phyloP scores from a whole-genome alignment of 1,140 invertebrate species.

The Psilanteris sp. region DNA sequence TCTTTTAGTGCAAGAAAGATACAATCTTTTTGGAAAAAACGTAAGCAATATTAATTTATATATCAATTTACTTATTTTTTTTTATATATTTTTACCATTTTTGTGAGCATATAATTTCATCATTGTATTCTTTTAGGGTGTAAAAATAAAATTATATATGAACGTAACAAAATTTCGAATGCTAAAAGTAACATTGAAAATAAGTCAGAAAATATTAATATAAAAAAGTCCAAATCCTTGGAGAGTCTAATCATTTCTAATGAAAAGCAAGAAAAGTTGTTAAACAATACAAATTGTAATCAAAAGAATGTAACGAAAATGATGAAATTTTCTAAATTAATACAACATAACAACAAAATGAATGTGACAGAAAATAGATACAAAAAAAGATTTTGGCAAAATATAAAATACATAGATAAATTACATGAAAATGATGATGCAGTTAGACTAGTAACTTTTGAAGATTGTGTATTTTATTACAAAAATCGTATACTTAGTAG shows the following conservation, averaged over 20 bases:
- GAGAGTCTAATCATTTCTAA: too few species aligned
- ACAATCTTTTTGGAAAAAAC: slow-evolving; percentile 53
- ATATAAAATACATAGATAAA: neutral
- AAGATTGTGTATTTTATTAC: slow-evolving; percentile 42
- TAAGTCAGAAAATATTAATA: slow-evolving; percentile 2
- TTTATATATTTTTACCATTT: neutral
- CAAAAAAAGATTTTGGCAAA: neutral
- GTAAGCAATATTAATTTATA: slow-evolving; percentile 7
- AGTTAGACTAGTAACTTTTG: slow-evolving; percentile 1
- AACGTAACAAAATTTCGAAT: neutral
- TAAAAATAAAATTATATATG: slow-evolving; percentile 17
- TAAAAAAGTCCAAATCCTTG: neutral
- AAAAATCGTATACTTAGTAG: slow-evolving; percentile 58
- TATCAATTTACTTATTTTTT: neutral
- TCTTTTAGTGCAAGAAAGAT: slow-evolving; percentile 39
- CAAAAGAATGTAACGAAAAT: too few species aligned
- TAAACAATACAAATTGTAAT: too few species aligned
- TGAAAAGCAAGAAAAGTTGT: too few species aligned
- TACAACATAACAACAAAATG: too few species aligned
- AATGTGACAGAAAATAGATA: too few species aligned
- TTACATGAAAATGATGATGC: neutral
- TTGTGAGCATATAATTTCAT: neutral
- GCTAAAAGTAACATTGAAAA: neutral
- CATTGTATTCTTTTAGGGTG: slow-evolving; percentile 11
- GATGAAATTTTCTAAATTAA: too few species aligned